Evolutionary conservation across 2,113 vertebrate genomes (phyloP).

Genomic region (Atrichornis clamosus): DNA sequence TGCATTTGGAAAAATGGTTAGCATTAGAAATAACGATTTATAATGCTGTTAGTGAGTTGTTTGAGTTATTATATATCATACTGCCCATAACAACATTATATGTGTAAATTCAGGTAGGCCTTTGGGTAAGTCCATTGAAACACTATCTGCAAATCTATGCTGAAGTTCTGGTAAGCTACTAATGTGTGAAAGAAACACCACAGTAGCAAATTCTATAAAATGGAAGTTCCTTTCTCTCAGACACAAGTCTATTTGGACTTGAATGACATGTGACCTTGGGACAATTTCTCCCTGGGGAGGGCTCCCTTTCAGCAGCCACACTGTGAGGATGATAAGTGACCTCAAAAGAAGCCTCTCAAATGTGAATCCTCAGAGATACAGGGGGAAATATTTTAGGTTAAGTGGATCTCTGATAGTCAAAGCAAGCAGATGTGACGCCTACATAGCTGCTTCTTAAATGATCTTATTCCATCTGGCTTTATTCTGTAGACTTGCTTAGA

Average conservation of each 20-base stretch:
- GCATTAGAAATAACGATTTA: neutral
- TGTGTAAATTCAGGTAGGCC: neutral
- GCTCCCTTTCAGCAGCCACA: neutral
- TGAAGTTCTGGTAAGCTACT: neutral
- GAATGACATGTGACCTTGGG: neutral
- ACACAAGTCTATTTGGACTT: neutral
- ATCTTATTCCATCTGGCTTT: neutral
- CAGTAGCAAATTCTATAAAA: neutral
- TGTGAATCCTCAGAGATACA: neutral
- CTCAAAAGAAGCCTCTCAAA: neutral
- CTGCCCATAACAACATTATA: neutral
- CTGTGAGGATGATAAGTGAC: neutral
- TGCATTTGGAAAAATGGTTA: neutral
- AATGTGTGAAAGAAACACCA: neutral
- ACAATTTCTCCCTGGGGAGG: neutral
- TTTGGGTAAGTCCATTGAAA: neutral
- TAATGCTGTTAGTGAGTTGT: neutral
- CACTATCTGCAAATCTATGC: neutral
- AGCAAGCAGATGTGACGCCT: neutral
- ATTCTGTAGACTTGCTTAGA: neutral
- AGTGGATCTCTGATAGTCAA: neutral
- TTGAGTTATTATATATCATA: neutral
- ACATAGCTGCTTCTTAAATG: neutral
- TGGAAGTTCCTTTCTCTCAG: neutral
- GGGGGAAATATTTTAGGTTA: constrained; percentile 20